Percentiles rank a stretch among this genome's conserved stretches.
Conservation (phyloP, 2,888 invertebrate species). For the Caenorhabditis sinica region DNA sequence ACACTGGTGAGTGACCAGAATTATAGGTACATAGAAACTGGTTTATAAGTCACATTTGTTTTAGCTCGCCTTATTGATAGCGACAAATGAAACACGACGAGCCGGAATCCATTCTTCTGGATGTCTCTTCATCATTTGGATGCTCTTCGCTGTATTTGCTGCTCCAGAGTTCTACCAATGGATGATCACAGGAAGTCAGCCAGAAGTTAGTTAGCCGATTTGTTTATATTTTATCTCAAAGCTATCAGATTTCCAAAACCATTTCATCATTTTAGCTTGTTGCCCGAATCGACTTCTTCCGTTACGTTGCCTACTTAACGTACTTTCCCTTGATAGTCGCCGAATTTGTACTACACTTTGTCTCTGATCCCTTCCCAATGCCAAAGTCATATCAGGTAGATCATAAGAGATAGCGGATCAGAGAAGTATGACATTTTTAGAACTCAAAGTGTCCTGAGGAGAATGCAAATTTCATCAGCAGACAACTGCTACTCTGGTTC, state of each 20-base stretch:
- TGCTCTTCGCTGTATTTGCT: constrained; percentile 89
- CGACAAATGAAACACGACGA: constrained; percentile 86
- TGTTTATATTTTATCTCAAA: constrained; percentile 12
- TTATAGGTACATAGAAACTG: neutral
- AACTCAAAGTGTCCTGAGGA: constrained; percentile 76
- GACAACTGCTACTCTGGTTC: constrained; percentile 80
- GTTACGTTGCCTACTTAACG: constrained; percentile 78
- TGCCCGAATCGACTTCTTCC: constrained; percentile 74
- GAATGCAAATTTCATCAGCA: constrained; percentile 78
- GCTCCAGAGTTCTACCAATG: constrained; percentile 84
- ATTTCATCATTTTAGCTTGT: constrained; percentile 70
- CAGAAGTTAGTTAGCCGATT: constrained; percentile 67
- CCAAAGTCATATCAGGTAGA: constrained; percentile 58
- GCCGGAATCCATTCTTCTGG: constrained; percentile 94
- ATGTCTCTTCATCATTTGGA: constrained; percentile 93
- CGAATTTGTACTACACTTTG: constrained; percentile 77
- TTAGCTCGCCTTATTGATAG: constrained; percentile 64
- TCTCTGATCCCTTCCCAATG: constrained; percentile 75
- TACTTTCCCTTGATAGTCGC: constrained; percentile 80
- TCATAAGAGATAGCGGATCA: neutral
- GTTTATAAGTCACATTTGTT: constrained; percentile 20
- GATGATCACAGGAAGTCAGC: constrained; percentile 77
- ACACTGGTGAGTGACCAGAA: constrained; percentile 72
- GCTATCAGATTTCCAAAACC: constrained; percentile 53
- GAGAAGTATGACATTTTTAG: constrained; percentile 18